Conservation (phyloP, 2,888 invertebrate species). For the Drosophila sordidula region DNA sequence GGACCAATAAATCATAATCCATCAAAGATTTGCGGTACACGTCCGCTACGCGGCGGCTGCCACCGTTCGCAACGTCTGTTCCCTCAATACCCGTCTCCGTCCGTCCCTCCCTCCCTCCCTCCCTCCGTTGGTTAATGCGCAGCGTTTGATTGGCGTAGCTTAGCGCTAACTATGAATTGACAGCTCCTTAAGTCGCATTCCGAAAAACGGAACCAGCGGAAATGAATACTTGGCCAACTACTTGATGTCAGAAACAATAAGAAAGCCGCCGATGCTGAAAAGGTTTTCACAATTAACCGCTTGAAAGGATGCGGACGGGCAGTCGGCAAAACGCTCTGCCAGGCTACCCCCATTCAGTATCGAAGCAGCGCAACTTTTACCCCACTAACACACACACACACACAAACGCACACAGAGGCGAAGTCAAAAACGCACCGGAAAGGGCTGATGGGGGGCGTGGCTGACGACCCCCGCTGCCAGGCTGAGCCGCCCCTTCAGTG, state of each 20-base stretch:
- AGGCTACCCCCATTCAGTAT: slow-evolving; percentile 1
- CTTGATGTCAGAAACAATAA: slow-evolving; percentile 68
- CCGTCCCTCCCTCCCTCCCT: background rate
- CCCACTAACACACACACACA: slow-evolving; percentile 50
- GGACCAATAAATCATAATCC: slow-evolving; percentile 79
- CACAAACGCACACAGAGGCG: slow-evolving; percentile 5
- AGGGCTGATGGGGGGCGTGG: slow-evolving; percentile 51
- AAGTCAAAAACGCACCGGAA: slow-evolving; percentile 40
- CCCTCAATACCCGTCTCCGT: background rate
- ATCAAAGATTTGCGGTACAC: slow-evolving; percentile 77
- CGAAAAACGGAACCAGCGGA: slow-evolving; percentile 44
- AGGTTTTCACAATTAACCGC: slow-evolving; percentile 65
- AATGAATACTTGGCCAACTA: slow-evolving; percentile 72
- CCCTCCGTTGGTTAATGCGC: slow-evolving; percentile 62
- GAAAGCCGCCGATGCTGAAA: slow-evolving; percentile 52
- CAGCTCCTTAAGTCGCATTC: slow-evolving; percentile 45
- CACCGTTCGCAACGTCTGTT: slow-evolving; percentile 18
- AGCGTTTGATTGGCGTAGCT: slow-evolving; percentile 68
- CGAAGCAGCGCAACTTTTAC: slow-evolving; percentile 37
- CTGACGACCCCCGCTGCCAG: slow-evolving; percentile 50
- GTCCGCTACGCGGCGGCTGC: slow-evolving; percentile 48
- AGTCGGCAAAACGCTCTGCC: slow-evolving; percentile 19
- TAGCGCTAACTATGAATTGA: slow-evolving; percentile 41
- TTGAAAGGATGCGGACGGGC: slow-evolving; percentile 50
- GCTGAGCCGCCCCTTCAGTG: slow-evolving; percentile 46